These are phyloP conservation scores for Brachionus manjavacas DNA, from an alignment of 1,140 invertebrate species.

Conservation along the genomic window DNA sequence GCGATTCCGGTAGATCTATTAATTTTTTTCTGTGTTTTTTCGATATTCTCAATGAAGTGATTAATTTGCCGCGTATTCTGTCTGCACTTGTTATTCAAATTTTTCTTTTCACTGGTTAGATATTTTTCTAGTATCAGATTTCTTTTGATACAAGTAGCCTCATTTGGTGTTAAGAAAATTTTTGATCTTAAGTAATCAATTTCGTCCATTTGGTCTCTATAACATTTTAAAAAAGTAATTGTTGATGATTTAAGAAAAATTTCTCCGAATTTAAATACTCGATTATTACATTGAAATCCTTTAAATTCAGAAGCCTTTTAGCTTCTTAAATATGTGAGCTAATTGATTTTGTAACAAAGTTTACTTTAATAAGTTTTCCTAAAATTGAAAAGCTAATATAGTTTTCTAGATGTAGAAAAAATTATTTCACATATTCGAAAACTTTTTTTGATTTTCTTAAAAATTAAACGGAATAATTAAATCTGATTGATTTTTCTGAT, in stretches of 20 bases:
- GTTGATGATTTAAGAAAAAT: background rate
- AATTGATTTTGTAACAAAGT: background rate
- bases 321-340: background rate
- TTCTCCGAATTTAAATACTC: background rate
- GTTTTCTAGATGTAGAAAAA: background rate
- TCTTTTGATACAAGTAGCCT: background rate
- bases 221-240: background rate
- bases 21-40: background rate
- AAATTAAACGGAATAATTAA: background rate
- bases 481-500: background rate
- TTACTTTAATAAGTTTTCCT: background rate
- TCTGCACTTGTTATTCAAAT: background rate
- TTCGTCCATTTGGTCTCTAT: background rate
- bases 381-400: background rate
- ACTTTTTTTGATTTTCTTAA: background rate
- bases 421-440: background rate
- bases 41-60: background rate
- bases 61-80: background rate
- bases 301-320: background rate
- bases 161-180: background rate
- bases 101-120: background rate
- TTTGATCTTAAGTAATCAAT: background rate
- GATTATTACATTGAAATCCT: background rate
- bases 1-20: background rate
- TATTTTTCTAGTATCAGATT: background rate